Evolutionary conservation across 2,888 invertebrate species (phyloP), one percentile per base, ranked within the genome.

Genomic region (Dasypolia templi): DNA sequence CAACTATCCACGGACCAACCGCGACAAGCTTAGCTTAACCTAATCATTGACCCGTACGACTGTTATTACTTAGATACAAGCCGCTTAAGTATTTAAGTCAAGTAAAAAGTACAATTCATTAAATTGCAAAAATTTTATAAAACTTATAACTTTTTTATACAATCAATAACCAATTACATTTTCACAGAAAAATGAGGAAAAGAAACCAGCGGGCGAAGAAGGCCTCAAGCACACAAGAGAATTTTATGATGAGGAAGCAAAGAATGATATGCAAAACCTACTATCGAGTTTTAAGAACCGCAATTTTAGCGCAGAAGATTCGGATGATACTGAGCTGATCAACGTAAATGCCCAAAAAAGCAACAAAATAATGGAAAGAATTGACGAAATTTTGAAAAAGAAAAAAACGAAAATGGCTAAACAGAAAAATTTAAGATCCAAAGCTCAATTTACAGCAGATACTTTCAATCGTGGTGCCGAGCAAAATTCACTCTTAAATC

Each of bases 131-230:
- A 22, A 44, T 29, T 2, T 9, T 46, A 4, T 32, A 7, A 32
- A 64, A n/a, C n/a, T n/a, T n/a, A n/a, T n/a, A n/a, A n/a, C n/a
- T n/a, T n/a, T n/a, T 22, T 63, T 32, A 9, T 14, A 44, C 22
- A 7, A 29, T 44, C 29, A 7, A 14, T 59, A 22, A n/a, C 6
- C 32, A 32, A 55, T 72, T 19, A 32, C 3, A 19, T 32, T n/a
- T 70, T 68, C 35, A 65, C 85, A 82, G 82, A 68, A 65, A 59
- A n/a, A 73, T 84, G 85, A 42, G 19, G 42, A 46, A 51, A 42
- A 32, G 0, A 59, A 62, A 55, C 3, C 55, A 4, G 1, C 35
- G 26, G 26, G 1, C 4, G 49, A 65, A 7, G 29, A 55, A 26
- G 2, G 6, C 7, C 14, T 29, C 12, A 53, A 56, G 4, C 35